These are phyloP conservation scores for Odontomyia ornata DNA, from an alignment of 2,888 invertebrate species.

Conservation along the genomic window DNA sequence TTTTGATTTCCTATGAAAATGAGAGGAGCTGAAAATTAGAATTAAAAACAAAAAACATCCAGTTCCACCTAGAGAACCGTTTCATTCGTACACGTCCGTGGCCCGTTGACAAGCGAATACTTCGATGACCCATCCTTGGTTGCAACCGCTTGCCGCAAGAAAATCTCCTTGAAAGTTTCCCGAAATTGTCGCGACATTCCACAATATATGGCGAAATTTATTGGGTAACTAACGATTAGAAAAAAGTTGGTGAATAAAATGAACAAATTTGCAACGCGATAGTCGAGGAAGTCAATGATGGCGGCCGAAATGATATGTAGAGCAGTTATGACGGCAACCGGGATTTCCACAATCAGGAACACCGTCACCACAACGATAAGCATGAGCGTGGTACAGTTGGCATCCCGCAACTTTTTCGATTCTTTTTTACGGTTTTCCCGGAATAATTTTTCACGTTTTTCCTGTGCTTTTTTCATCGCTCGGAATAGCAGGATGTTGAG, in stretches of 20 bases:
- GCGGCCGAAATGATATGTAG: constrained; percentile 84
- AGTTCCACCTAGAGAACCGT: constrained; percentile 68
- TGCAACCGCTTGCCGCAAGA: constrained; percentile 70
- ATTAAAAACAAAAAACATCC: constrained; percentile 42
- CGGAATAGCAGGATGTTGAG: constrained; percentile 87
- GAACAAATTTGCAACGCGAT: constrained; percentile 78
- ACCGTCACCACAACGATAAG: constrained; percentile 87
- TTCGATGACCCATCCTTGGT: constrained; percentile 76
- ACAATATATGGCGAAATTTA: constrained; percentile 95
- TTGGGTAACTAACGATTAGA: constrained; percentile 89
- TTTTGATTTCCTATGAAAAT: constrained; percentile 10
- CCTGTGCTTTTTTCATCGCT: constrained; percentile 85
- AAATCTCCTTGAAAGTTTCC: constrained; percentile 88
- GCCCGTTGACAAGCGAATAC: constrained; percentile 84
- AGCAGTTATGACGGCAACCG: constrained; percentile 82
- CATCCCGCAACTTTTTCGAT: constrained; percentile 76
- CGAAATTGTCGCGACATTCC: constrained; percentile 95
- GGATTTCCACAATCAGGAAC: constrained; percentile 84
- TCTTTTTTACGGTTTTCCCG: constrained; percentile 81
- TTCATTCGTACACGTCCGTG: constrained; percentile 84
- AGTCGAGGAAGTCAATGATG: constrained; percentile 77
- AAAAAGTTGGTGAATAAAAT: constrained; percentile 89
- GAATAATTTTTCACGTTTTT: constrained; percentile 78
- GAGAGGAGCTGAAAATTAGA: constrained; percentile 1
- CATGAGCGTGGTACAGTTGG: constrained; percentile 88